Evolutionary conservation across 2,113 vertebrate species (phyloP).

Genomic region (Sporophila hypoxantha): DNA sequence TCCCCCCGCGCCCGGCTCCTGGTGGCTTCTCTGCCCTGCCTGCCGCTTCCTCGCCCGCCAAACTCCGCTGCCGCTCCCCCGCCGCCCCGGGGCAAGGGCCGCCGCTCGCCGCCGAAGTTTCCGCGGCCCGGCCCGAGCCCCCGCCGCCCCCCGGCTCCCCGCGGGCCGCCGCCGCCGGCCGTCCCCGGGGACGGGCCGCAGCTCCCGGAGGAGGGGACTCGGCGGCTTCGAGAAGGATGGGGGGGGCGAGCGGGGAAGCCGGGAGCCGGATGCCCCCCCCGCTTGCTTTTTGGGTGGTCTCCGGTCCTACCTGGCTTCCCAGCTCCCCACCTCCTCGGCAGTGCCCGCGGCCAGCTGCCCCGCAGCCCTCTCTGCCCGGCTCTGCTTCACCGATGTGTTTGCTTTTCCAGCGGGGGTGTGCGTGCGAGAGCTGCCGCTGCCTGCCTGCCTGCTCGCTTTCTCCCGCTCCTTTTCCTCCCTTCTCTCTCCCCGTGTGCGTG

Average conservation of each 20-base stretch:
- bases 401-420: constrained; percentile 16
- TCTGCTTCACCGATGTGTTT: background rate
- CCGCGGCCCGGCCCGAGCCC: background rate
- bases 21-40: background rate
- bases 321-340: background rate
- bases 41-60: background rate
- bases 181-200: background rate
- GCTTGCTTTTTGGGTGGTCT: background rate
- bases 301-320: background rate
- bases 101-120: background rate
- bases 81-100: background rate
- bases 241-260: background rate
- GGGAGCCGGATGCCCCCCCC: background rate
- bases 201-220: constrained; percentile 47
- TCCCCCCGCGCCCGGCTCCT: background rate
- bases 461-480: background rate
- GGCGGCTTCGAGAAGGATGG: background rate
- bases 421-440: background rate
- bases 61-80: background rate
- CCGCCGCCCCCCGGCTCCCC: background rate
- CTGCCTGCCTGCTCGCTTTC: background rate
- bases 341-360: background rate
- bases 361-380: background rate
- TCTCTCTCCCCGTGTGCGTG: background rate
- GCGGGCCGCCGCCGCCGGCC: background rate